Percentiles rank a stretch among this genome's conserved stretches.
Conservation (phyloP, 2,888 invertebrate genomes). For the Myathropa florea region DNA sequence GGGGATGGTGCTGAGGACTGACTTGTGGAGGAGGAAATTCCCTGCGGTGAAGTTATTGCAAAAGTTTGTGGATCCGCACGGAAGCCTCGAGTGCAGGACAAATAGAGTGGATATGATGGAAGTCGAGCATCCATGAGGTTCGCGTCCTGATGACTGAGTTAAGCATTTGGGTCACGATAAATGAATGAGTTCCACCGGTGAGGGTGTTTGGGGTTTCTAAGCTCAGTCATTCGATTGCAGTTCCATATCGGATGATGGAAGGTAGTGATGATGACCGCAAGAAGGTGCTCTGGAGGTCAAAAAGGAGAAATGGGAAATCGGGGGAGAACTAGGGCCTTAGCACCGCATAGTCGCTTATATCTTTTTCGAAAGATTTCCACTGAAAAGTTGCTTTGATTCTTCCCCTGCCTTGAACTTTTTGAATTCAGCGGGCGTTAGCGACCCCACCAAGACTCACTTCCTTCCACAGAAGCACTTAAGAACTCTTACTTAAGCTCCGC, state of each 20-base stretch:
- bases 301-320: too few species aligned
- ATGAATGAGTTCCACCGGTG: neutral
- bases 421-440: neutral
- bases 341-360: too few species aligned
- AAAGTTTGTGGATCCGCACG: slow-evolving; percentile 51
- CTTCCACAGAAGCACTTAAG: neutral
- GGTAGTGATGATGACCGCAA: neutral
- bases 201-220: neutral
- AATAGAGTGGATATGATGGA: slow-evolving; percentile 35
- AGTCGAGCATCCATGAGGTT: neutral
- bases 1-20: neutral
- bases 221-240: neutral
- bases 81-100: slow-evolving; percentile 46
- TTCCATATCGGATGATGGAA: neutral
- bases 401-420: neutral
- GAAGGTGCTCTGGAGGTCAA: neutral
- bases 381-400: too few species aligned
- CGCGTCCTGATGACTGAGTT: slow-evolving; percentile 27
- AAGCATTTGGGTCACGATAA: slow-evolving; percentile 32
- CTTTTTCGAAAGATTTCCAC: too few species aligned
- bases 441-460: neutral
- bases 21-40: neutral
- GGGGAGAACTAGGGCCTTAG: too few species aligned
- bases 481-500: neutral
- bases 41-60: slow-evolving; percentile 46